Conservation (phyloP, 1,140 invertebrate genomes). For the Meloidogyne floridensis region DNA sequence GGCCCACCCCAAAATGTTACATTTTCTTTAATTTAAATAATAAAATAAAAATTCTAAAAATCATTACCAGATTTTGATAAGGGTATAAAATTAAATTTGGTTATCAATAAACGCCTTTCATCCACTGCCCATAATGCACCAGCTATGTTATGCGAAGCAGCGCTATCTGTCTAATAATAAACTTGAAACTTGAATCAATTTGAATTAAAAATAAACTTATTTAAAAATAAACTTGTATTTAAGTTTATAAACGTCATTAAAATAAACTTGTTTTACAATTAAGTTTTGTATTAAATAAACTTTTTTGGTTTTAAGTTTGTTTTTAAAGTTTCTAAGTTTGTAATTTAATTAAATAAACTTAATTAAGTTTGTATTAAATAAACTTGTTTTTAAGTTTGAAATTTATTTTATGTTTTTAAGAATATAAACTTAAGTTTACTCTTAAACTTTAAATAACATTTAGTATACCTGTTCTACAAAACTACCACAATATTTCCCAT, state of each 20-base stretch:
- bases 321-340: too few species aligned
- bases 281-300: too few species aligned
- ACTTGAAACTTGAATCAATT: too few species aligned
- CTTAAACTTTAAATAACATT: neutral
- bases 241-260: too few species aligned
- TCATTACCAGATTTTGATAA: slow-evolving; percentile 32
- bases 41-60: slow-evolving; percentile 21
- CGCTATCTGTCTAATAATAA: slow-evolving; percentile 4
- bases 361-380: too few species aligned
- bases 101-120: slow-evolving; percentile 56
- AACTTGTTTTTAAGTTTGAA: too few species aligned
- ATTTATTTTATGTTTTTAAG: too few species aligned
- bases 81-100: slow-evolving; percentile 62
- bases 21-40: slow-evolving; percentile 55
- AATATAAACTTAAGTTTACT: too few species aligned
- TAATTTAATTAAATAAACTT: too few species aligned
- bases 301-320: too few species aligned
- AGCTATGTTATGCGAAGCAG: slow-evolving; percentile 43
- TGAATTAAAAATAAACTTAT: slow-evolving; percentile 1
- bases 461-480: slow-evolving; percentile 51
- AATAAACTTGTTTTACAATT: too few species aligned
- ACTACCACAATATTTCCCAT: slow-evolving; percentile 61
- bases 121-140: slow-evolving; percentile 65
- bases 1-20: slow-evolving; percentile 64
- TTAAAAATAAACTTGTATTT: too few species aligned